Conservation (phyloP, 2,888 invertebrate genomes). For the Caenorhabditis japonica region DNA sequence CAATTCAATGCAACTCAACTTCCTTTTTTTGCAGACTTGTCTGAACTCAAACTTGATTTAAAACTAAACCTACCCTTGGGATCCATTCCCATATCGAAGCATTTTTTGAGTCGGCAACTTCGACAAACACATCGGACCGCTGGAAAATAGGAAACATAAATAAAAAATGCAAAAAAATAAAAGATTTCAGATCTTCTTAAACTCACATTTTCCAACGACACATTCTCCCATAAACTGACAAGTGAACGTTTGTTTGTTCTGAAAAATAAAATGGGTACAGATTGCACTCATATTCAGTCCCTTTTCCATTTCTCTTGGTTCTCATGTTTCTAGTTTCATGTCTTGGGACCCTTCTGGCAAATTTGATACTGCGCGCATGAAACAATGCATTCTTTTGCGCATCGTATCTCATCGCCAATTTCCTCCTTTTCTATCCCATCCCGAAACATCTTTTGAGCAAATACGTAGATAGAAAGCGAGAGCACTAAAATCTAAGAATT, state of each 20-base stretch:
- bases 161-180: background rate
- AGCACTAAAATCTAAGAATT: constrained; percentile 37
- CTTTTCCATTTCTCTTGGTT: background rate
- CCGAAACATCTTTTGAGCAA: constrained; percentile 46
- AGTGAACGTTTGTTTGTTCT: constrained; percentile 71
- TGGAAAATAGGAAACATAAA: constrained; percentile 44
- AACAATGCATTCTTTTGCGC: constrained; percentile 43
- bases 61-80: constrained; percentile 60
- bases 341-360: constrained; percentile 47
- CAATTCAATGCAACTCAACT: background rate
- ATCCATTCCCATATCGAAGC: constrained; percentile 72
- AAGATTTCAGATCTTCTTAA: constrained; percentile 2
- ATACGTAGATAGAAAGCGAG: constrained; percentile 48
- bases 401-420: constrained; percentile 27
- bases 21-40: constrained; percentile 1
- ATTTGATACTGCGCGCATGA: constrained; percentile 40
- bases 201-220: constrained; percentile 68
- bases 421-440: constrained; percentile 15
- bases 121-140: constrained; percentile 70
- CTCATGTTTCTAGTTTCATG: constrained; percentile 20
- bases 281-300: constrained; percentile 6
- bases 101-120: constrained; percentile 69
- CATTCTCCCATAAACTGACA: constrained; percentile 69
- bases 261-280: no score
- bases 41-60: background rate